Base-by-base conservation (phyloP, 1,140 invertebrate species). In the Zaprionus capensis region DNA sequence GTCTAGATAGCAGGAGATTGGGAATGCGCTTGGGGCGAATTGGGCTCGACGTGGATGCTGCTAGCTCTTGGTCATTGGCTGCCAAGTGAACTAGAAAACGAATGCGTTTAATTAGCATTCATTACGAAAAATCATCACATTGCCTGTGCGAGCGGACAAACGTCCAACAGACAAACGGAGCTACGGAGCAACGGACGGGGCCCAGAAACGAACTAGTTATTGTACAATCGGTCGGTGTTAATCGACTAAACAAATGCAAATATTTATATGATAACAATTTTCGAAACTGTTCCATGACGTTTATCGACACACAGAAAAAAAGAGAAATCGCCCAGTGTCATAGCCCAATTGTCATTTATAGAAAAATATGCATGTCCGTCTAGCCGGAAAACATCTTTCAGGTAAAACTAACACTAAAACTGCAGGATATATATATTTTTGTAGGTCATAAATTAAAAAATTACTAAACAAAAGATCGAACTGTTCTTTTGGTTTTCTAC, bases 31-130 rank as follows among this genome's bases (percentile, higher is more conserved):
- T 20, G 31, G 44, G 4, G n/a, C 51, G 31, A 24, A 17, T 49
- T 17, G 31, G 46, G 14, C 34, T 38, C 20, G 9, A 68, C 69
- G 51, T 79, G 62, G 71, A 78, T 78, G 82, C 62, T 81, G 79
- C 57, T 41, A 51, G 51, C 51, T 80, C 57, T 71, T 78, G 65
- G 61, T 65, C 31, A 55, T 65, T 55, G 28, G 36, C 64, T 57
- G 67, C 53, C 82, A 88, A 91, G 57, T 91, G 88, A 85, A 91
- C 88, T 91, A 91, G 88, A 91, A 91, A 91, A 88, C 85, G 81
- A 86, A 91, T 91, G 79, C 88, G 76, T 82, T 85, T 91, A 91
- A 91, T 91, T 91, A 91, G 90, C 88, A 88, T 91, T 91, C 84
- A 91, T 91, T 91, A 91, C 88, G 84, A 91, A 74, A 81, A 80